Conservation (phyloP, 2,797 vertebrate species). For the Coranthus polyacanthus region DNA sequence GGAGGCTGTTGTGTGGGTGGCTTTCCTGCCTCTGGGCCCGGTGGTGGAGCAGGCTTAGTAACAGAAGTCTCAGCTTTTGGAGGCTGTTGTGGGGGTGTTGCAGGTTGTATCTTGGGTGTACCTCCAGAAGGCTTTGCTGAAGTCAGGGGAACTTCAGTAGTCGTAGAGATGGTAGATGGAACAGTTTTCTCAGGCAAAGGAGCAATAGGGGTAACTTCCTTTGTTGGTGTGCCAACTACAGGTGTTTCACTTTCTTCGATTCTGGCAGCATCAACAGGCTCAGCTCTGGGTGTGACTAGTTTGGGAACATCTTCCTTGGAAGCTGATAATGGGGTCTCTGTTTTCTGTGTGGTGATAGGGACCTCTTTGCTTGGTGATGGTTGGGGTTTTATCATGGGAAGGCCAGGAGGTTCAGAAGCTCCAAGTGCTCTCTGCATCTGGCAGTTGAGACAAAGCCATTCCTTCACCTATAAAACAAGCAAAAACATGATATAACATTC, state of each 20-base stretch:
- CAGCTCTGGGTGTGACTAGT: slow-evolving; percentile 24
- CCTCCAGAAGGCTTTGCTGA: slow-evolving; percentile 53
- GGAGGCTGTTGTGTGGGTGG: slow-evolving; percentile 61
- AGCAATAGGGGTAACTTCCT: slow-evolving; percentile 40
- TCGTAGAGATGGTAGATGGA: slow-evolving; percentile 47
- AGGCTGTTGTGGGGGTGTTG: slow-evolving; percentile 60
- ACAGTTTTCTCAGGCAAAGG: slow-evolving; percentile 52
- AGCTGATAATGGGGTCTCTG: slow-evolving; percentile 27
- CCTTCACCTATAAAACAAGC: slow-evolving; percentile 86
- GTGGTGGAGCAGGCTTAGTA: slow-evolving; percentile 26
- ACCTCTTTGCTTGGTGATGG: slow-evolving; percentile 76
- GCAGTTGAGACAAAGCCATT: slow-evolving; percentile 97
- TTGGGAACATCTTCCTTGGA: slow-evolving; percentile 46
- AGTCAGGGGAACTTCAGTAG: slow-evolving; percentile 22
- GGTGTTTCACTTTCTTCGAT: slow-evolving; percentile 42
- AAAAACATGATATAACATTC: slow-evolving; percentile 31
- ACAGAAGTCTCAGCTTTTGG: slow-evolving; percentile 30
- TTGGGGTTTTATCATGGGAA: slow-evolving; percentile 81
- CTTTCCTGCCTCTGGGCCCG: slow-evolving; percentile 25
- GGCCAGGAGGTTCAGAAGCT: slow-evolving; percentile 85
- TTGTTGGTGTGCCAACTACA: slow-evolving; percentile 23
- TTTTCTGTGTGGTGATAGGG: slow-evolving; percentile 38
- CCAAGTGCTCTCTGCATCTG: slow-evolving; percentile 94
- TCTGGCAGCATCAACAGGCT: slow-evolving; percentile 19
- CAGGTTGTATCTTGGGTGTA: slow-evolving; percentile 29